A percentile compares a stretch with the other conserved stretches of the same genome.
Conservation (phyloP, 2,113 vertebrate genomes). For the Chiloscyllium plagiosum region DNA sequence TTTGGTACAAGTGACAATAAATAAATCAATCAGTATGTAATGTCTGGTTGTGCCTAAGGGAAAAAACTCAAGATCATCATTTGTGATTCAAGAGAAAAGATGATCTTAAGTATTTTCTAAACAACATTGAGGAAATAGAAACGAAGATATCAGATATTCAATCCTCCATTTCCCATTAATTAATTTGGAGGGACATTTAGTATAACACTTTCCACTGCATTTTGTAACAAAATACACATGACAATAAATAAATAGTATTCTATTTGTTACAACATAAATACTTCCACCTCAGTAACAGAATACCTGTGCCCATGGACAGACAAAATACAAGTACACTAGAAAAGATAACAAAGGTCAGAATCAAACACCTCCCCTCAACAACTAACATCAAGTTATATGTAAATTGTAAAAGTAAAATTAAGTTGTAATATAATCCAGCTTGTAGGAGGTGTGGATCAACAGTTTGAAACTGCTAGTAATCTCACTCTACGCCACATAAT, state of each 20-base stretch:
- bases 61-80: neutral
- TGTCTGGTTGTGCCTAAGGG: too few species aligned
- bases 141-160: neutral
- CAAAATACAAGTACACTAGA: neutral
- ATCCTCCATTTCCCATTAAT: neutral
- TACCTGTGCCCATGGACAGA: neutral
- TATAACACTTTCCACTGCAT: too few species aligned
- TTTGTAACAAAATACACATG: too few species aligned
- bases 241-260: neutral
- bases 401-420: neutral
- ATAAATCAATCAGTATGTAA: neutral
- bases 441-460: neutral
- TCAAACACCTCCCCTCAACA: neutral
- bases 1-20: too few species aligned
- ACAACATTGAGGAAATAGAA: neutral
- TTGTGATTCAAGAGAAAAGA: neutral
- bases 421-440: neutral
- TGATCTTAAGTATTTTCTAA: neutral
- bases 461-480: neutral
- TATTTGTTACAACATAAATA: neutral
- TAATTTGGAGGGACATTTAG: neutral
- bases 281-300: neutral
- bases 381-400: neutral
- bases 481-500: neutral
- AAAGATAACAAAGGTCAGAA: neutral